Percentiles rank a stretch among this genome's conserved stretches.
These are phyloP conservation scores for Hormaphis cornu DNA, from an alignment of 1,140 invertebrate genomes.

Conservation along the genomic window DNA sequence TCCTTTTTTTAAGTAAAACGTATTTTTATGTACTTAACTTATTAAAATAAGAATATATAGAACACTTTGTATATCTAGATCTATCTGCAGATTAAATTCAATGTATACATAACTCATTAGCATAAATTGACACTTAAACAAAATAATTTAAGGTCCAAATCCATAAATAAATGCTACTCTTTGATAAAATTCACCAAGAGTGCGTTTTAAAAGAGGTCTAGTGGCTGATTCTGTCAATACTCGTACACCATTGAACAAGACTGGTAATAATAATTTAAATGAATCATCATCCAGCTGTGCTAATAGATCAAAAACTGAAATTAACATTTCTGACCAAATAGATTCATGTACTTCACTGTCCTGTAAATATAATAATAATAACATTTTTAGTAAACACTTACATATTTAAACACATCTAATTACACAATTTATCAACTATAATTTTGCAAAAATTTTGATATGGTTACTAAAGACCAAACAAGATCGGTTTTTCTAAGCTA, in stretches of 20 bases:
- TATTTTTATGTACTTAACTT: no score
- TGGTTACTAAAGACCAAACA: no score
- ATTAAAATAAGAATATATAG: no score
- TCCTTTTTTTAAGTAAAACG: no score
- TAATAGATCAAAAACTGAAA: conserved; percentile 51
- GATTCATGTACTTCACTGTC: conserved; percentile 56
- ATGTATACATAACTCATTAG: not conserved
- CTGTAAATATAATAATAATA: conserved; percentile 38
- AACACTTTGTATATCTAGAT: no score
- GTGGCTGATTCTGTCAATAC: conserved; percentile 53
- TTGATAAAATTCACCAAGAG: conserved; percentile 52
- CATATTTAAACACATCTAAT: no score
- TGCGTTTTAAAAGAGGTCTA: conserved; percentile 51
- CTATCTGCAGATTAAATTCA: no score
- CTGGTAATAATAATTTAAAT: conserved; percentile 52
- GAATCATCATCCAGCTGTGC: conserved; percentile 49
- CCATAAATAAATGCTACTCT: conserved; percentile 53
- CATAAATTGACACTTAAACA: not conserved
- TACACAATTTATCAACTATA: no score
- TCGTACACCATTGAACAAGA: conserved; percentile 52
- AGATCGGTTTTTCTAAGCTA: no score
- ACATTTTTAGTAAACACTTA: not conserved
- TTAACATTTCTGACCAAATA: conserved; percentile 56
- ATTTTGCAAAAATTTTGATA: no score
- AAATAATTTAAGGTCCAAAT: conserved; percentile 43